Evolutionary conservation across 2,888 invertebrate species (phyloP), one percentile per base, ranked within the genome.

Genomic region (Monopis laevigella): DNA sequence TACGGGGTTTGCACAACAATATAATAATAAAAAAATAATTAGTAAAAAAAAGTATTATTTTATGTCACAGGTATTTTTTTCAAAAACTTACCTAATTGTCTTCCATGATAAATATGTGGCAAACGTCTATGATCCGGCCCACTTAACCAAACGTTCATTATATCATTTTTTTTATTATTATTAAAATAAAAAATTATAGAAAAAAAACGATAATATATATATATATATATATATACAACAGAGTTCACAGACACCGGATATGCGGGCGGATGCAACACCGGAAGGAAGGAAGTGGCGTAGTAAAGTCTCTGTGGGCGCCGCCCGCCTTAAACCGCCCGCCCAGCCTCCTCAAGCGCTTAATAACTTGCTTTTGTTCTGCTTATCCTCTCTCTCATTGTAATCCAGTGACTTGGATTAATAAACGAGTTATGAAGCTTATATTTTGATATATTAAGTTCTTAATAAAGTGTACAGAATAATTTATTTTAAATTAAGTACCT

Each of bases 211-310:
- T 24, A 24, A 24, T 7, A 7, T 29, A 29, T n/a, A 29, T 11
- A 11, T 5, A 7, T 29, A 11, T 29, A 29, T 11, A 11, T 29
- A 11, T 29, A 5, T 29, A 7, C 5, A 29, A 29, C 7, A 24
- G n/a, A n/a, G 24, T 8, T 21, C 24, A 21, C 24, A n/a, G 30
- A 11, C 32, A 48, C 62, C 65, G 67, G 68, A 65, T 59, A 58
- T 62, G 58, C 72, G 69, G 54, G 59, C 73, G 73, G 73, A 70
- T 66, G 59, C 60, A 58, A 44, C 54, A 62, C 73, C 75, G 74
- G 75, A 74, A 74, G 45, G 41, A 41, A 41, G 41, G 39, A 39
- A 45, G 36, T 45, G 43, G 18, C 35, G 30, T 10, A 21, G 18
- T 21, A n/a, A 58, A 71, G 62, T 68, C 68, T 48, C 55, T 54